Percentiles rank a stretch among this genome's conserved stretches.
Evolutionary conservation across 2,888 invertebrate species (phyloP).

Genomic region (Hydrotaea cyrtoneurina): DNA sequence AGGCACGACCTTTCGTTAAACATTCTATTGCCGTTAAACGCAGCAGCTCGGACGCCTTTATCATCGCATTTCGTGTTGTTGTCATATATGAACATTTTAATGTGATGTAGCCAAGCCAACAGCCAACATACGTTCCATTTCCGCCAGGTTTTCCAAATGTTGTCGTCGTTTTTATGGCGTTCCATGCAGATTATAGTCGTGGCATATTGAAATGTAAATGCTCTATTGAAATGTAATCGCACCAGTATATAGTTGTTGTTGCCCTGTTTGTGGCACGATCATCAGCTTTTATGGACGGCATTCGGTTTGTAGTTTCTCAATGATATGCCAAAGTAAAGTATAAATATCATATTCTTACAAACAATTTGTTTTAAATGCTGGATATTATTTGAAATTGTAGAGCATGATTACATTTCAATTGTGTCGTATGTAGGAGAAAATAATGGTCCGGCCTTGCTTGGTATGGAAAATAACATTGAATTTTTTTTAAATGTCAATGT

Average conservation of each 20-base stretch:
- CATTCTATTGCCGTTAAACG: not conserved
- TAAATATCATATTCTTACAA: too few relatives aligned
- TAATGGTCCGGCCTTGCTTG: too few relatives aligned
- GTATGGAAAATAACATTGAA: too few relatives aligned
- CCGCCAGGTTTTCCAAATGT: not conserved
- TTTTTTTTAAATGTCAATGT: too few relatives aligned
- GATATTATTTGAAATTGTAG: too few relatives aligned
- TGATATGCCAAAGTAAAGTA: slow-evolving; percentile 11
- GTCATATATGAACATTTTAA: slow-evolving; percentile 30
- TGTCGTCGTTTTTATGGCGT: slow-evolving; percentile 31
- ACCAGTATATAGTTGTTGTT: not conserved
- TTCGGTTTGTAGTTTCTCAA: too few relatives aligned
- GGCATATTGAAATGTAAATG: too few relatives aligned
- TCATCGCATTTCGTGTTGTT: not conserved
- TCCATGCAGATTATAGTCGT: too few relatives aligned
- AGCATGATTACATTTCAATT: too few relatives aligned
- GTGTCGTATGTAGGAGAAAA: too few relatives aligned
- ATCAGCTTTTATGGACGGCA: not conserved
- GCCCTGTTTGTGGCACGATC: not conserved
- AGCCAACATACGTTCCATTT: too few relatives aligned
- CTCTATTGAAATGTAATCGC: not conserved
- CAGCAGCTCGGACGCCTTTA: not conserved
- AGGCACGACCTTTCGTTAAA: slow-evolving; percentile 10
- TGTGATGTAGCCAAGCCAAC: slow-evolving; percentile 16
- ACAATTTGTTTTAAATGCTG: not conserved